Evolutionary conservation across 2,113 vertebrate genomes (phyloP).

Genomic region (Perognathus longimembris): DNA sequence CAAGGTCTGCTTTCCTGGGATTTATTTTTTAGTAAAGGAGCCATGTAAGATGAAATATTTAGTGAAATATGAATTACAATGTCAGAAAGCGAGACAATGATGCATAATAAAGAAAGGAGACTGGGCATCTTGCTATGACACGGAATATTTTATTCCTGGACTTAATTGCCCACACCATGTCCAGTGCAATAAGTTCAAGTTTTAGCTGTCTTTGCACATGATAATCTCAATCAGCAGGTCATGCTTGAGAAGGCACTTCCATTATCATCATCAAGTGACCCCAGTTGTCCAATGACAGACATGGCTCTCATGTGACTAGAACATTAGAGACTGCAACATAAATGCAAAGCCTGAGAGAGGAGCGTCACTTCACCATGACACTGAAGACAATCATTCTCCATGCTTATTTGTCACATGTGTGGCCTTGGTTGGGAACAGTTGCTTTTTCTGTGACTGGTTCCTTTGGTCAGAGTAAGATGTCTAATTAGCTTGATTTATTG

Average conservation of each 20-base stretch:
- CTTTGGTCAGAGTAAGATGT: conserved; percentile 72
- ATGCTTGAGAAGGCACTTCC: not conserved
- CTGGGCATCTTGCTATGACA: not conserved
- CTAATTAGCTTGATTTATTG: conserved; percentile 59
- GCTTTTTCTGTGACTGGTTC: conserved; percentile 60
- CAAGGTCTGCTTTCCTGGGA: not conserved
- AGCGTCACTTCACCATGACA: not conserved
- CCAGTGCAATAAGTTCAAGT: not conserved
- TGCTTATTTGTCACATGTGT: conserved; percentile 62
- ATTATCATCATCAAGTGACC: not conserved
- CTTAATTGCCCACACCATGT: not conserved
- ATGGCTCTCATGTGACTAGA: not conserved
- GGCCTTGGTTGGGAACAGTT: conserved; percentile 57
- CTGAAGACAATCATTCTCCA: conserved; percentile 46
- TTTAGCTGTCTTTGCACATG: not conserved
- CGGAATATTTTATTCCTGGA: not conserved
- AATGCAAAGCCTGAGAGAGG: not conserved
- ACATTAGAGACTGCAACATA: conserved; percentile 53
- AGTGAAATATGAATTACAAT: not conserved
- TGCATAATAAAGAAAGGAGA: not conserved
- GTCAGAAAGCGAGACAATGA: not conserved
- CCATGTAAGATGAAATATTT: not conserved
- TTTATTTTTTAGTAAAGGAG: not conserved
- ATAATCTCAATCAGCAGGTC: not conserved
- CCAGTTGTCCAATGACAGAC: not conserved